Percentiles rank a stretch among this genome's conserved stretches.
Conservation (phyloP, 1,140 invertebrate species). For the Olivierus martensii region DNA sequence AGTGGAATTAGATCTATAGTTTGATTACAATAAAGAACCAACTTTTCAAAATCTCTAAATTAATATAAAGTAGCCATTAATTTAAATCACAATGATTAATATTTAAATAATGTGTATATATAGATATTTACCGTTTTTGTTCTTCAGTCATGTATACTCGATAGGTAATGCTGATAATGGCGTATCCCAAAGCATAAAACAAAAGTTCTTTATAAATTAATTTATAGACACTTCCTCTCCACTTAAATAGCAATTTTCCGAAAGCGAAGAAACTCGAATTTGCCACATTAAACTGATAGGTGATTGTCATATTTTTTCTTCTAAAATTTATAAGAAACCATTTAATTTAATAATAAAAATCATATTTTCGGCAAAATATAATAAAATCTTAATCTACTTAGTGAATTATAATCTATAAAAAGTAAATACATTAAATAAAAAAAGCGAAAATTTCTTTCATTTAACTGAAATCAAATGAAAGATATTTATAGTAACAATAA, state of each 20-base stretch:
- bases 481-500: no score
- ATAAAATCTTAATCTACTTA: no score
- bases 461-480: no score
- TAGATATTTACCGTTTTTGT: constrained; percentile 20
- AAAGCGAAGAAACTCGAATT: constrained; percentile 24
- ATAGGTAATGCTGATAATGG: constrained; percentile 19
- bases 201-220: constrained; percentile 23
- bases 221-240: constrained; percentile 26
- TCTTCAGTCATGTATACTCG: constrained; percentile 16
- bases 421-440: no score
- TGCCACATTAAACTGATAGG: constrained; percentile 24
- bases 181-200: constrained; percentile 21
- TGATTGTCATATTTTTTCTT: constrained; percentile 26
- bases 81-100: no score
- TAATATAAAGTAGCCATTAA: no score
- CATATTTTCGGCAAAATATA: no score
- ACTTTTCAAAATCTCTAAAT: constrained; percentile 49
- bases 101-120: no score
- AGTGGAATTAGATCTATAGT: constrained; percentile 65
- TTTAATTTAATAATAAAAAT: no score
- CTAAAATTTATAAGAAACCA: no score
- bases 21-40: constrained; percentile 61
- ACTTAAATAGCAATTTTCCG: constrained; percentile 23
- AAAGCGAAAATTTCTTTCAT: no score
- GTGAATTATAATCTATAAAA: no score